phyloP scores from a whole-genome alignment of 2,113 vertebrate species.

The Ifrita kowaldi region DNA sequence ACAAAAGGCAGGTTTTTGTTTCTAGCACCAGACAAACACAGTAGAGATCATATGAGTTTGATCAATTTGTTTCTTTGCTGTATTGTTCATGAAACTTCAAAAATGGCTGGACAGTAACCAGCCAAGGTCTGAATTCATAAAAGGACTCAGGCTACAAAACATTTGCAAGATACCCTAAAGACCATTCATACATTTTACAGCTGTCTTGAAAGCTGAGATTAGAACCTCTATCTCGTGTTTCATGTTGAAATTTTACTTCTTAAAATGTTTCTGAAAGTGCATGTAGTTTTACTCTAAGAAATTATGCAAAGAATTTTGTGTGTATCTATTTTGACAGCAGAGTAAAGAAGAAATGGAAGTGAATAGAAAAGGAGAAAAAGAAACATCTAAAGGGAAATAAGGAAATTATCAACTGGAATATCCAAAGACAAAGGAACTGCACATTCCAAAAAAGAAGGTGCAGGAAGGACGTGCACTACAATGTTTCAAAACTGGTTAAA shows the following conservation, averaged over 20 bases:
- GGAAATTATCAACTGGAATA: slow-evolving; percentile 17
- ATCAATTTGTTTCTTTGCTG: not conserved
- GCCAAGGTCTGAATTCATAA: not conserved
- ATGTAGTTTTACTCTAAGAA: not conserved
- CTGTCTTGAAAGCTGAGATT: not conserved
- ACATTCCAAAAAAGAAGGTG: slow-evolving; percentile 47
- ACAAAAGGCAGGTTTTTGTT: not conserved
- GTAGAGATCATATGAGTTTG: not conserved
- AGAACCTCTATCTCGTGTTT: not conserved
- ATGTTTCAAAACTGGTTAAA: slow-evolving; percentile 45
- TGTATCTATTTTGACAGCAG: slow-evolving; percentile 46
- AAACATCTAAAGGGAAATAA: slow-evolving; percentile 33
- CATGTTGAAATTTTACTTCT: not conserved
- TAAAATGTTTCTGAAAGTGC: not conserved
- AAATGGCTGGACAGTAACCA: not conserved
- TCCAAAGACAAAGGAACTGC: slow-evolving; percentile 23
- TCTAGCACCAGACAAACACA: not conserved
- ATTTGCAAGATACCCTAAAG: not conserved
- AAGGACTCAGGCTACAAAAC: not conserved
- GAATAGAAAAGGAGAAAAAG: slow-evolving; percentile 44
- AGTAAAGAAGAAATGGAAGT: slow-evolving; percentile 59
- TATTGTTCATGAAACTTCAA: accelerated
- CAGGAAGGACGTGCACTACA: slow-evolving; percentile 23
- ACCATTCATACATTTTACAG: not conserved
- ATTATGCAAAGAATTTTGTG: not conserved